Conservation (phyloP, 2,797 vertebrate species). For the Gobionotothen gibberifrons region DNA sequence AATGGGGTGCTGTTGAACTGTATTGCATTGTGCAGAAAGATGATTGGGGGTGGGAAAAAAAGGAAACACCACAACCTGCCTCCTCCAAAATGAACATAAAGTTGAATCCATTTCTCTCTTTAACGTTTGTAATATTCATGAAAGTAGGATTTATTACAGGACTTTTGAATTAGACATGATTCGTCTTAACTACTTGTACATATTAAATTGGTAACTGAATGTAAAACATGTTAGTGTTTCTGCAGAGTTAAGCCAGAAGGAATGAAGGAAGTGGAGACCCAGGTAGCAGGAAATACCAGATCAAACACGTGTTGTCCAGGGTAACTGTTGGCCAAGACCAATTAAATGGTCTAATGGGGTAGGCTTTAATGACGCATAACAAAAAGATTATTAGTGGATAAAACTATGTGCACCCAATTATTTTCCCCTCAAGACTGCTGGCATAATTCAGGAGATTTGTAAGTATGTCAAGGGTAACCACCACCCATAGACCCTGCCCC, state of each 20-base stretch:
- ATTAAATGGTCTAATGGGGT: constrained; percentile 55
- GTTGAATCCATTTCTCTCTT: not conserved
- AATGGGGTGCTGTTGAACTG: too few species aligned
- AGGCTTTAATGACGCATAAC: constrained; percentile 57
- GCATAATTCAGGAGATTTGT: constrained; percentile 14
- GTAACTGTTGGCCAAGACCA: constrained; percentile 38
- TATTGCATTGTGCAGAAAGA: too few species aligned
- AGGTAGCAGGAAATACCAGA: constrained; percentile 52
- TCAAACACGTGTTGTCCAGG: constrained; percentile 51
- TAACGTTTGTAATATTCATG: not conserved
- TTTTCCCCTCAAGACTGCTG: constrained; percentile 21
- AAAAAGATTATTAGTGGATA: constrained; percentile 52
- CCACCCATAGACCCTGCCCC: constrained; percentile 2
- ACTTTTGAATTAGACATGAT: not conserved
- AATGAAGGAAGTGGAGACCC: constrained; percentile 16
- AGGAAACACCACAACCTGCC: not conserved
- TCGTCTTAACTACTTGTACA: not conserved
- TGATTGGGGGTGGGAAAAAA: not conserved
- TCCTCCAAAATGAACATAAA: not conserved
- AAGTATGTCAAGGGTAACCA: constrained; percentile 4
- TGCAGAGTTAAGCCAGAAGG: constrained; percentile 7
- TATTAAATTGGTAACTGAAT: not conserved
- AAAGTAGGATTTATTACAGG: not conserved
- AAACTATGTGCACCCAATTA: constrained; percentile 42
- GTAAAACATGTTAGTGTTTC: not conserved